These are phyloP conservation scores for Otolemur garnettii DNA, from an alignment of 2,113 vertebrate species.

Conservation along the genomic window DNA sequence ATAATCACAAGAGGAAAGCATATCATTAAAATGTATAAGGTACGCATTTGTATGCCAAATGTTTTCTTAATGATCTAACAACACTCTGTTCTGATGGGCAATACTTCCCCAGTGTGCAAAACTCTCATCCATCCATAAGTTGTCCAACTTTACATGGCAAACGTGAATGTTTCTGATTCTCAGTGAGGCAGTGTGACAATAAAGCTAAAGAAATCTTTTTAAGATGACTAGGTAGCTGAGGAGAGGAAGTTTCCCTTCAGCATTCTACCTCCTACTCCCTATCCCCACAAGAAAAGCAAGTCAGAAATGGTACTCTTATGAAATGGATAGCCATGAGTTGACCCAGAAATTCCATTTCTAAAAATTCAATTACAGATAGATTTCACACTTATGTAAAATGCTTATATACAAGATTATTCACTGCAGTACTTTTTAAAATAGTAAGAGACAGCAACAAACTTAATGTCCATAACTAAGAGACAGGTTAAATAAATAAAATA, in stretches of 20 bases:
- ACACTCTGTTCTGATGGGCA: not conserved
- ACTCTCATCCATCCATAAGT: not conserved
- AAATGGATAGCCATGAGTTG: constrained; percentile 1
- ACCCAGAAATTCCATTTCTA: constrained; percentile 41
- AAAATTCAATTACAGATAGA: constrained; percentile 51
- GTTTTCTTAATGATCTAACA: not conserved
- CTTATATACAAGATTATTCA: constrained; percentile 19
- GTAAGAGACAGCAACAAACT: not conserved
- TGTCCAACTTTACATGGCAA: not conserved
- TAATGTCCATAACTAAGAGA: not conserved
- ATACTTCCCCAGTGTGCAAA: not conserved
- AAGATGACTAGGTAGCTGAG: not conserved
- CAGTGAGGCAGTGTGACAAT: not conserved
- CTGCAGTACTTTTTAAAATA: constrained; percentile 16
- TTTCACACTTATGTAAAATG: not conserved
- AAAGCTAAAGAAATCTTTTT: not conserved
- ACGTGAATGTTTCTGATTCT: constrained; percentile 6
- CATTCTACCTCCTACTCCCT: not conserved
- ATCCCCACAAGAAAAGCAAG: not conserved
- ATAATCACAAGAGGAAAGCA: not conserved
- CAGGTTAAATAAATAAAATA: constrained; percentile 42
- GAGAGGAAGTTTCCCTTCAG: not conserved
- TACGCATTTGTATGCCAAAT: not conserved
- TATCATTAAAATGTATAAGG: not conserved
- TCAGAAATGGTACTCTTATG: constrained; percentile 1